Conservation (phyloP, 2,797 vertebrate genomes). For the Pseudomugil gertrudae region DNA sequence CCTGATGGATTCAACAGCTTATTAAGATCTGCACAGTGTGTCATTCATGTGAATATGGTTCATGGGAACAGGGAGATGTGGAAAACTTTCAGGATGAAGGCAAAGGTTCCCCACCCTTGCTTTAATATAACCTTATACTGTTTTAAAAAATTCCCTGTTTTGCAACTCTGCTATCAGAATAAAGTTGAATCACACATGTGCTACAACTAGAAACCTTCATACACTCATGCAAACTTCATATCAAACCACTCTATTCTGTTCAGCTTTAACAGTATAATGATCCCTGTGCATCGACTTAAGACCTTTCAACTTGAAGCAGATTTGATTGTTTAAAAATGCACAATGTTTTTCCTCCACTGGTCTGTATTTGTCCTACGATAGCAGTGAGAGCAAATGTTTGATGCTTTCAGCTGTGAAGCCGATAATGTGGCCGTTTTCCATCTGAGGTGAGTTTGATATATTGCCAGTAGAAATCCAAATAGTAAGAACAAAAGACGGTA, state of each 20-base stretch:
- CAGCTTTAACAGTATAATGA: neutral
- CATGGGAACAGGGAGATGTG: no score
- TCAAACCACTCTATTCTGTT: neutral
- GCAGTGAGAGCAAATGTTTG: neutral
- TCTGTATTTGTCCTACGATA: neutral
- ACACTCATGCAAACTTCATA: neutral
- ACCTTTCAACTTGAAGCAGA: neutral
- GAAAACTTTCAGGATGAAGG: no score
- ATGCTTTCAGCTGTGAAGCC: neutral
- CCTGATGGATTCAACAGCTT: no score
- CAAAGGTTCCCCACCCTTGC: no score
- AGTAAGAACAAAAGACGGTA: neutral
- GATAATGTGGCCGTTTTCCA: neutral
- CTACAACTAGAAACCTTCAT: constrained; percentile 11
- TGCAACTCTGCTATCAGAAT: constrained; percentile 33
- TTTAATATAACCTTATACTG: constrained; percentile 20
- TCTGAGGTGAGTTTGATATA: neutral
- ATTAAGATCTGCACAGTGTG: no score
- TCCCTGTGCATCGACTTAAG: neutral
- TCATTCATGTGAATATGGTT: no score
- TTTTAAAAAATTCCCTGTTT: constrained; percentile 23
- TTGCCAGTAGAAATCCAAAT: neutral
- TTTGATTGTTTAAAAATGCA: neutral
- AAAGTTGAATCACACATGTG: constrained; percentile 28
- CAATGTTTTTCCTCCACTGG: neutral